These are phyloP conservation scores for Ptychoptera contaminata DNA, from an alignment of 2,888 invertebrate genomes.

Conservation along the genomic window DNA sequence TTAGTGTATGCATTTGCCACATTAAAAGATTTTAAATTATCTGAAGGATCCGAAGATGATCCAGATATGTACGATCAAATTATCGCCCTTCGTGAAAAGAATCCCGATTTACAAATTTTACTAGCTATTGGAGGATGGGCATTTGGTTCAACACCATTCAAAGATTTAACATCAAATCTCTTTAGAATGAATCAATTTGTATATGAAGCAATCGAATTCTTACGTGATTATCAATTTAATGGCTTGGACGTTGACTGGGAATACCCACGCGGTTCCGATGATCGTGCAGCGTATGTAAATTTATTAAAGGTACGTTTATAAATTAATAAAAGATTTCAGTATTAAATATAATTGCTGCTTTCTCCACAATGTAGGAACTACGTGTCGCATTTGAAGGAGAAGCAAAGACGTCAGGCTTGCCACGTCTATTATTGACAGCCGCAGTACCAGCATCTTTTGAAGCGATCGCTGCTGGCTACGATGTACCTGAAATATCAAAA, in stretches of 20 bases:
- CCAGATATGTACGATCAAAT: constrained; percentile 75
- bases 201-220: constrained; percentile 85
- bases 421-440: constrained; percentile 63
- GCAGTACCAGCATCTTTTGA: constrained; percentile 89
- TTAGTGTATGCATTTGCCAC: constrained; percentile 91
- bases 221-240: constrained; percentile 80
- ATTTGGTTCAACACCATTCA: constrained; percentile 88
- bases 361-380: constrained; percentile 49
- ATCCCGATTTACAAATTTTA: constrained; percentile 72
- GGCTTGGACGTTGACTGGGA: constrained; percentile 92
- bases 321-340: neutral
- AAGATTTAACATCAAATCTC: constrained; percentile 77
- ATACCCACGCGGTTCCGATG: constrained; percentile 79
- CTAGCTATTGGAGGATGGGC: constrained; percentile 92
- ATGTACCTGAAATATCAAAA: constrained; percentile 85
- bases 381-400: constrained; percentile 84
- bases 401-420: constrained; percentile 73
- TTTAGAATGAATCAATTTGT: constrained; percentile 93
- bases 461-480: constrained; percentile 86
- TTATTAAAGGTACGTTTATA: constrained; percentile 36
- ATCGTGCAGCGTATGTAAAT: constrained; percentile 68
- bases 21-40: constrained; percentile 66
- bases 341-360: too few species aligned
- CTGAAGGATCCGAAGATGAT: constrained; percentile 67
- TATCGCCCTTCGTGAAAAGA: constrained; percentile 70